Evolutionary conservation across 2,113 vertebrate genomes (phyloP).

Genomic region (Sceloporus tristichus): DNA sequence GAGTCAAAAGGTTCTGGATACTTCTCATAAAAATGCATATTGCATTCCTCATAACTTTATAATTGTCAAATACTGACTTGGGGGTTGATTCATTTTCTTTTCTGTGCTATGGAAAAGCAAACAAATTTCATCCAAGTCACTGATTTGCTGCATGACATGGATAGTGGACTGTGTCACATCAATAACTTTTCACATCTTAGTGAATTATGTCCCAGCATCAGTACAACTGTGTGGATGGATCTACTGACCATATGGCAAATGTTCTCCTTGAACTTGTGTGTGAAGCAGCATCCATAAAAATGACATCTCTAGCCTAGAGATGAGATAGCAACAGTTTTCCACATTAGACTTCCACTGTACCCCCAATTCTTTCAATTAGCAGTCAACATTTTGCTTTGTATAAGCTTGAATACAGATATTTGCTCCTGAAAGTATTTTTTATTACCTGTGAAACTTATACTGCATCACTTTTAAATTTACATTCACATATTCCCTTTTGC

Average conservation of each 20-base stretch:
- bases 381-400: neutral
- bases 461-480: neutral
- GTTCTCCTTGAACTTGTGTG: neutral
- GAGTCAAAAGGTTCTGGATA: constrained; percentile 19
- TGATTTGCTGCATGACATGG: neutral
- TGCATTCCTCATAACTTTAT: neutral
- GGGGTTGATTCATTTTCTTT: neutral
- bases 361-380: neutral
- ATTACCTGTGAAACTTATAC: neutral
- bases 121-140: accelerated
- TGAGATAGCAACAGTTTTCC: neutral
- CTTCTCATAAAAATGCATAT: neutral
- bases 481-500: neutral
- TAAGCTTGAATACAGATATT: neutral
- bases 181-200: neutral
- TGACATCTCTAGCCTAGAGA: neutral
- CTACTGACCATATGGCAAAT: constrained; percentile 7
- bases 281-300: neutral
- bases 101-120: constrained; percentile 15
- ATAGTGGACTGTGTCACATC: neutral
- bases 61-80: neutral
- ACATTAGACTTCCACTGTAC: neutral
- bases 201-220: constrained; percentile 4
- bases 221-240: neutral
- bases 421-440: neutral